Evolutionary conservation across 2,797 vertebrate genomes (phyloP), one percentile per base, ranked within the genome.

Genomic region (Urophycis tenuis): DNA sequence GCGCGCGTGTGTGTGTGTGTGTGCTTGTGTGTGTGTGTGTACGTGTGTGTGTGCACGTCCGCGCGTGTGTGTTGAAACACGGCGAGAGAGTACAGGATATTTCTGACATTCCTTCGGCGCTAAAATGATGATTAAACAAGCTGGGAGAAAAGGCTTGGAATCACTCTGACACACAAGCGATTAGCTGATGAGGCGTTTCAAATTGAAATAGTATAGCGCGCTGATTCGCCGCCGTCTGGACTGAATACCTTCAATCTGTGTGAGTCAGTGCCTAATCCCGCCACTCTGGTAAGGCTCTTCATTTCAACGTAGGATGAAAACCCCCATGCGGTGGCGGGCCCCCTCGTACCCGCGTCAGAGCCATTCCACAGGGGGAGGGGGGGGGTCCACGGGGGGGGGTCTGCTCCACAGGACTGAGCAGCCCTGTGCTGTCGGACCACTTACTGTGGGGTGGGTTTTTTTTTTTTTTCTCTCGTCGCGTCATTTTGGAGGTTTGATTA

Each of bases 221-320:
- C 80, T 79, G 71, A 81, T 82, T 83, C 78, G 7, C 39, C 7
- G 81, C 6, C 79, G 67, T 74, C 78, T 9, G 76, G 75, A 78
- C 80, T 81, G 53, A 83, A 82, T 81, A 77, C 25, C 78, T 82
- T 86, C 80, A 53, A 53, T 78, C 2, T 0, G 69, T 35, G 77
- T 85, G 85, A 91, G 83, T 90, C 85, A 86, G 77, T 80, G 78
- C 80, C 64, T 88, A 88, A 87, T 86, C 81, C 75, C 64, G 31
- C 34, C 76, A 72, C 71, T 70, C 72, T 77, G 39, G 49, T 72
- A 81, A 82, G 77, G 81, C 77, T 87, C 86, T 87, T 77, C 73
- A 85, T 84, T 85, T 80, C 53, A 84, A 15, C 53, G 35, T 60
- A 77, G 71, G 64, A 77, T 73, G 70, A 60, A 31, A 49, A n/a